Evolutionary conservation across 2,888 invertebrate species (phyloP), one percentile per base, ranked within the genome.

Genomic region (Caradrina kadenii): DNA sequence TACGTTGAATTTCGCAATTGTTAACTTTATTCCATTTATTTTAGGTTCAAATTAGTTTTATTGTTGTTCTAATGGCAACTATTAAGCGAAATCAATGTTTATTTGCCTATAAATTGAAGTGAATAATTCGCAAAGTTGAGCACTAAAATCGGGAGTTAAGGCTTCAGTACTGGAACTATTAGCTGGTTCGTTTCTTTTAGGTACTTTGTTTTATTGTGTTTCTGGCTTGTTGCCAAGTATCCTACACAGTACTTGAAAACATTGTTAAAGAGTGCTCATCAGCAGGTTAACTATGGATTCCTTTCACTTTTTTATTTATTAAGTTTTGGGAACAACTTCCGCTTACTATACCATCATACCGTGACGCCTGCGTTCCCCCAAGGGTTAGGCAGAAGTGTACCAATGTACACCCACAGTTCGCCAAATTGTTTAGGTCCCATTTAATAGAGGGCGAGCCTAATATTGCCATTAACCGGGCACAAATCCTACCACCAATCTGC

Each of bases 1-100:
- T 87, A 88, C 84, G 73, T 85, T 79, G 84, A 88, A 89, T 90
- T 87, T 85, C 78, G 82, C 87, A 87, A 86, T 86, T 87, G 85
- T 79, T 77, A 81, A 73, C 76, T 69, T 73, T 73, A 80, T 72
- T 79, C 62, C 64, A 73, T 75, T 72, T 73, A 73, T 68, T 73
- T 73, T 56, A 2, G 31, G 31, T 71, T 63, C 55, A 81, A 79
- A 82, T 80, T 79, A 74, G 67, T 81, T 79, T 82, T 70, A 80
- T 68, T 71, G 68, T 80, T 66, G 52, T 56, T 67, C 49, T 80
- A 81, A 77, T 73, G 66, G 69, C 55, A 68, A 65, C 74, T 74
- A 68, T 77, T 79, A 77, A 66, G 54, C 11, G 62, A 74, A 77
- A 71, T 79, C 73, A 64, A 76, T 80, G 60, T 76, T 76, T 75